Conservation (phyloP, 2,888 invertebrate species). For the Trachelus tabidus region DNA sequence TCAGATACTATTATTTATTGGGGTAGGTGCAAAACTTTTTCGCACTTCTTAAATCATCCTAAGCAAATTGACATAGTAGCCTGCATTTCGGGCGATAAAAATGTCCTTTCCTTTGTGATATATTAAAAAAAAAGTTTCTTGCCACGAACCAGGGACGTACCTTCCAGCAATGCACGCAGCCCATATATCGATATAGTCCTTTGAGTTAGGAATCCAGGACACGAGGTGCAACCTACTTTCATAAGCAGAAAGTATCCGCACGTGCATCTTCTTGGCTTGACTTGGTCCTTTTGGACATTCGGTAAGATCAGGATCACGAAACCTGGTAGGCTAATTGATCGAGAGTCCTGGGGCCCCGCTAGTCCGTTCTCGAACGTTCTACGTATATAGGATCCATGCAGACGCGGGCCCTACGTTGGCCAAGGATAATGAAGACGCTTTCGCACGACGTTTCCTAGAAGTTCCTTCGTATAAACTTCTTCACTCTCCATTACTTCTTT, state of each 20-base stretch:
- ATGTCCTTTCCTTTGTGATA: background rate
- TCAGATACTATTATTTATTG: background rate
- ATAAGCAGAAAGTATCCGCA: slow-evolving; percentile 42
- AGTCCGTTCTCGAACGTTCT: slow-evolving; percentile 2
- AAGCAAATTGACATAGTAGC: background rate
- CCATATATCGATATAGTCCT: background rate
- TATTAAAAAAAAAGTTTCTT: background rate
- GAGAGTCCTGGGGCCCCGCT: slow-evolving; percentile 31
- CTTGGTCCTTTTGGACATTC: slow-evolving; percentile 38
- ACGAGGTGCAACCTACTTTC: slow-evolving; percentile 34
- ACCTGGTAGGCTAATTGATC: slow-evolving; percentile 54
- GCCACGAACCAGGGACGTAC: background rate
- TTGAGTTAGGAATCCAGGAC: background rate
- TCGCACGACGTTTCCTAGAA: slow-evolving; percentile 54
- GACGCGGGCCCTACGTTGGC: slow-evolving; percentile 26
- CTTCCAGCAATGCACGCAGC: background rate
- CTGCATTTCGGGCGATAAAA: background rate
- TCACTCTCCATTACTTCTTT: background rate
- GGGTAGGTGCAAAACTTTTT: background rate
- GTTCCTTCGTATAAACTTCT: background rate
- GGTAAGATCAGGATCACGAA: slow-evolving; percentile 37
- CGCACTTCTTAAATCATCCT: background rate
- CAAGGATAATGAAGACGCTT: slow-evolving; percentile 57
- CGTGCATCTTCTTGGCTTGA: slow-evolving; percentile 37
- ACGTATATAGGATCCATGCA: slow-evolving; percentile 10